Base-by-base conservation (phyloP, 2,888 invertebrate genomes). In the Drosophila borealis region DNA sequence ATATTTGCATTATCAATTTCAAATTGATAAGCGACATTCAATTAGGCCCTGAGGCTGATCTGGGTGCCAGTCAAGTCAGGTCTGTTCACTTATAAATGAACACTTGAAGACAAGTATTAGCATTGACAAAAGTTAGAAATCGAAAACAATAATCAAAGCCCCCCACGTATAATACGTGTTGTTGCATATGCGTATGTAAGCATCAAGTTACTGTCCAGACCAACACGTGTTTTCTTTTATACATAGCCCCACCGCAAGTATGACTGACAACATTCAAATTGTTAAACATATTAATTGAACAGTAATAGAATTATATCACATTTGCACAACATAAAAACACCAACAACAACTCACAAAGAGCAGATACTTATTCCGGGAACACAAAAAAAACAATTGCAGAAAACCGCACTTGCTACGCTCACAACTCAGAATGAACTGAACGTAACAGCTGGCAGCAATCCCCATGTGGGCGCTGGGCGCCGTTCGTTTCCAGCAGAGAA, bases 341-440 rank as follows among this genome's bases (percentile, higher is more conserved):
- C 25, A 69, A 60, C 46, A 59, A 54, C 19, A 49, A 74, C 78
- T 64, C 34, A 72, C 78, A 21, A 19, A 21, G 37, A 45, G 6
- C 36, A 36, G 9, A 34, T 42, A 17, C 53, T 49, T 48, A 64
- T 71, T 56, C 5, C 46, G 29, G 33, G 17, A 36, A 11, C 33
- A 34, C 10, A 50, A 11, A 13, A 11, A 13, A 5, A 17, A 17
- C 8, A 2, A 29, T 29, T 2, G 29, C 36, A 17, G 41, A 14
- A 25, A 19, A 36, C 14, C n/a, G 44, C 51, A 55, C 46, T 39
- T 56, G 50, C 54, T 57, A 3, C 41, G 46, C 34, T 19, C 37
- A 46, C 13, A 37, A 41, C 14, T 9, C 8, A 21, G 19, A 36
- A 42, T 11, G n/a, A 44, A 74, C 78, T 74, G 44, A 77, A 36